These are phyloP conservation scores for Rhopilema esculentum DNA, from an alignment of 30 jellyfish, hydroid and myxozoan species.

Conservation along the genomic window DNA sequence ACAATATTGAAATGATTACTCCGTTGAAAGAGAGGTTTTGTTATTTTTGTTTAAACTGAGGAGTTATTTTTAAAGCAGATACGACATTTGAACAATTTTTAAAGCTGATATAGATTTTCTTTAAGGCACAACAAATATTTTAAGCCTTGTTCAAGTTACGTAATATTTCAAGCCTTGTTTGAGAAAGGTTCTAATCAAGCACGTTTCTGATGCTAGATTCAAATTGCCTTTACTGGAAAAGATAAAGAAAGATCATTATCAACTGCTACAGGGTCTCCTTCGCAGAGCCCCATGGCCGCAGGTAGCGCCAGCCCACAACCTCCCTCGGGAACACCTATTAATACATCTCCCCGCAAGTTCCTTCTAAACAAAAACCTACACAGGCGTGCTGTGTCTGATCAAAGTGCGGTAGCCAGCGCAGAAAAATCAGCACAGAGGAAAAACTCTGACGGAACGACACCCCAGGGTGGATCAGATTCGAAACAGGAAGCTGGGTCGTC, in stretches of 20 bases:
- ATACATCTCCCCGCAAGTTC: conserved; percentile 89
- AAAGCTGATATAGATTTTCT: no score
- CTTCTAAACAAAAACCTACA: conserved; percentile 73
- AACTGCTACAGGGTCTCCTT: conserved; percentile 45
- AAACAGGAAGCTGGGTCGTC: conserved; percentile 50
- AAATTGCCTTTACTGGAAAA: conserved; percentile 75
- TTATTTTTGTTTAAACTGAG: no score
- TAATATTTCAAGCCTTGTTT: no score
- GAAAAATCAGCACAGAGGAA: conserved; percentile 67
- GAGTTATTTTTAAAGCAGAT: no score
- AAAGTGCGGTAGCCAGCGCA: conserved; percentile 32
- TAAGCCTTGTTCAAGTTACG: no score
- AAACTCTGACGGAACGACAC: conserved; percentile 60
- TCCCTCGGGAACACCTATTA: conserved; percentile 56
- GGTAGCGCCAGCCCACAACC: conserved; percentile 65
- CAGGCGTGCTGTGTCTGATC: conserved; percentile 67
- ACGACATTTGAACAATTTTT: no score
- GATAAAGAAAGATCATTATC: conserved; percentile 76
- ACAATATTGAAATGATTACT: no score
- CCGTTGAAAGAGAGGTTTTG: no score
- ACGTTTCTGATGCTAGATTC: conserved; percentile 30
- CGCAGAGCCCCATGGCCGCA: conserved; percentile 43
- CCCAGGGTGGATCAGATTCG: conserved; percentile 55
- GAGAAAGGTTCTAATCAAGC: no score
- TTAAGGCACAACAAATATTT: no score